Base-by-base conservation (phyloP, 2,113 vertebrate genomes). In the Psilopogon haemacephalus region DNA sequence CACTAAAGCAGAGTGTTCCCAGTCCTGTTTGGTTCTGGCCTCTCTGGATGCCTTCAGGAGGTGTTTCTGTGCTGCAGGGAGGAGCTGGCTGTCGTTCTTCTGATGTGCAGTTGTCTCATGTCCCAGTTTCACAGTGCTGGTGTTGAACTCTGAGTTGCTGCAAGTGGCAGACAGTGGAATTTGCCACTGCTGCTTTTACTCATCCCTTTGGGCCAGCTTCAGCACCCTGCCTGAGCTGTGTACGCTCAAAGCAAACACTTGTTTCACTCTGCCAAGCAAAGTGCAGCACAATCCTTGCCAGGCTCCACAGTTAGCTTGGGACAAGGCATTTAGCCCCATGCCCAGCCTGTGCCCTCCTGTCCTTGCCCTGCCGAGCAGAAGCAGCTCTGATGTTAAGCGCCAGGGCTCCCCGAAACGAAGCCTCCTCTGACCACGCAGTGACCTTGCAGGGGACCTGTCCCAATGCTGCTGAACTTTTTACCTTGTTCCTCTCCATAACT, bases 381-480 rank as follows among this genome's bases (percentile, higher is more conserved):
- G 15, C 62, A 82, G 46, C 64, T 35, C 54, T 84, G 37, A n/a
- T n/a, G 90, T 56, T 5, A 8, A 58, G 81, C 32, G 50, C 26
- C 21, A 12, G 26, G 8, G 8, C 32, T 78, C 50, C 46, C 46
- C 24, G 3, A 3, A 7, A 38, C 17, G 68, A 63, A 40, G 6
- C 30, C 2, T 62, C 58, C 65, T 40, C 40, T 85, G 95, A 95
- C 92, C 46, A 72, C 1, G 5, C 17, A 0, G 1, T 92, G 94
- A 95, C 95, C 95, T 97, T 59, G 4, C 8, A 1, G 38, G 60
- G 88, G 90, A 75, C 75, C 89, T 87, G 50, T 50, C 64, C 64
- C 82, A 60, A 13, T 12, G 2, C 48, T 11, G 76, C 48, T 96
- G 94, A 96, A 94, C 91, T 97, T 96, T 96, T 92, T 90, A 96